A percentile compares a stretch with the other conserved stretches of the same genome.
phyloP scores from a whole-genome alignment of 2,797 vertebrate species.

The Pelochelys cantorii region DNA sequence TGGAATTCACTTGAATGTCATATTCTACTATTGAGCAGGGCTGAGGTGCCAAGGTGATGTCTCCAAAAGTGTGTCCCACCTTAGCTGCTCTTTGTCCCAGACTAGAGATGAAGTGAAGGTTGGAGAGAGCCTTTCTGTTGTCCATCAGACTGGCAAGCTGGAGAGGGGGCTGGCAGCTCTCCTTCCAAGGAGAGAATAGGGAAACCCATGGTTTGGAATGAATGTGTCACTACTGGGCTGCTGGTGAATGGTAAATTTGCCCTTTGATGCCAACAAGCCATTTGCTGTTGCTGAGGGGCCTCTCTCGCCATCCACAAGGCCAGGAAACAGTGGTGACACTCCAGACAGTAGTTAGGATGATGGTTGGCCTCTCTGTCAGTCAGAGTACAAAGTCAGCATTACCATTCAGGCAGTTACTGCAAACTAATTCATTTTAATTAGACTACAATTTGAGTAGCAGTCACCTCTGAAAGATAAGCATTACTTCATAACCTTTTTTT shows the following conservation, averaged over 20 bases:
- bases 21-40: neutral
- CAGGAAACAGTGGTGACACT: neutral
- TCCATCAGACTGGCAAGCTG: neutral
- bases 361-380: neutral
- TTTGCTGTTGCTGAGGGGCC: neutral
- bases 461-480: neutral
- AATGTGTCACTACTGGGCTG: neutral
- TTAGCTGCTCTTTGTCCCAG: neutral
- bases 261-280: neutral
- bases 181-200: neutral
- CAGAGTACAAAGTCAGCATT: neutral
- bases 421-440: conserved; percentile 1
- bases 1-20: neutral
- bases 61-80: neutral
- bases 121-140: neutral
- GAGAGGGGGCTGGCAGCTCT: neutral
- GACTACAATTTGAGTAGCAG: neutral
- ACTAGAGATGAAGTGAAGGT: neutral
- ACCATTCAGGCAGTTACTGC: neutral
- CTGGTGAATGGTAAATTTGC: neutral
- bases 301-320: neutral
- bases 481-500: neutral
- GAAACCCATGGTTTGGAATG: neutral
- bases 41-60: neutral
- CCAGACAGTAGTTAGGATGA: neutral